phyloP scores from a whole-genome alignment of 2,113 vertebrate genomes.

The Xenotilapia leptura region DNA sequence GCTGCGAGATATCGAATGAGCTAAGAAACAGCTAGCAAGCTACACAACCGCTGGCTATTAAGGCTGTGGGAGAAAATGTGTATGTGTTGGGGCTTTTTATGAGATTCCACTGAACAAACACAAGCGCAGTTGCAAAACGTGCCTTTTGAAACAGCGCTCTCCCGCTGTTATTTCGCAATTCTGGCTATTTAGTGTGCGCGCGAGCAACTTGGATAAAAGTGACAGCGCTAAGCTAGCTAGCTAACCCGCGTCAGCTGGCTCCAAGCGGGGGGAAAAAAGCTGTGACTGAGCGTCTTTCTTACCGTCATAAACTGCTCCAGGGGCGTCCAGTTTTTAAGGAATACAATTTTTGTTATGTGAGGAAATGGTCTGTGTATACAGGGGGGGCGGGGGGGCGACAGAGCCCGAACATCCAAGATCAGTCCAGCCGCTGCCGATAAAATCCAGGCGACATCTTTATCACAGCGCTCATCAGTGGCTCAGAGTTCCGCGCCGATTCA shows the following conservation, averaged over 20 bases:
- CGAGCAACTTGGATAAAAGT: constrained; percentile 50
- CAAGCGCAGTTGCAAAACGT: neutral
- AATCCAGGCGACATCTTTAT: constrained; percentile 49
- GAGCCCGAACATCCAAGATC: constrained; percentile 63
- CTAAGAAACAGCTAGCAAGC: constrained; percentile 22
- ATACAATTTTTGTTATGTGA: constrained; percentile 38
- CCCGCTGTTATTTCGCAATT: neutral
- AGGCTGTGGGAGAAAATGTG: neutral
- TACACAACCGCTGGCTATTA: neutral
- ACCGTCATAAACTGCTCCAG: constrained; percentile 79
- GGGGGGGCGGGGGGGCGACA: constrained; percentile 33
- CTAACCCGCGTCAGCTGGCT: constrained; percentile 51
- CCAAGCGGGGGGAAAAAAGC: neutral
- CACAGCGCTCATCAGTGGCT: constrained; percentile 47
- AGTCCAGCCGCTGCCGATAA: constrained; percentile 62
- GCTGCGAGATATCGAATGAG: constrained; percentile 48
- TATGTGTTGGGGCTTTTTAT: neutral
- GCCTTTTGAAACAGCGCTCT: neutral
- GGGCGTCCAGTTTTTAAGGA: constrained; percentile 74
- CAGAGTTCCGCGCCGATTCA: constrained; percentile 35
- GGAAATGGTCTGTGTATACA: constrained; percentile 37
- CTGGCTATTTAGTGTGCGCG: neutral
- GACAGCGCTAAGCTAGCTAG: constrained; percentile 57
- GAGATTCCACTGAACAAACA: neutral
- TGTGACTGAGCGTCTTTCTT: constrained; percentile 33